Evolutionary conservation across 2,797 vertebrate species (phyloP), one percentile per base, ranked within the genome.

Genomic region (Melanotaenia pygmaea): DNA sequence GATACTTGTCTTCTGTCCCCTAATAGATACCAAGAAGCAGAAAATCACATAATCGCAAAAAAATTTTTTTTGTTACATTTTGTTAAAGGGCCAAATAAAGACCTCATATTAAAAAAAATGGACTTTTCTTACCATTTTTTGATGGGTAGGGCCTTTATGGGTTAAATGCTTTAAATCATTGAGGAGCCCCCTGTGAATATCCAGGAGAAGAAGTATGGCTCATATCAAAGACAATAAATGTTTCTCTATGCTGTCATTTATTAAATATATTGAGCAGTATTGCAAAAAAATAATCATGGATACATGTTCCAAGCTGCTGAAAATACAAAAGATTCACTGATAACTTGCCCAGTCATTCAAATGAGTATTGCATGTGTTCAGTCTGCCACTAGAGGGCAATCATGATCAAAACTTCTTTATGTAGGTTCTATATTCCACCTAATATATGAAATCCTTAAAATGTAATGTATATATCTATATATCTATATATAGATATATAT

Each of bases 371-470:
- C 80, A 74, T 77, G 47, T 35, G 1, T 60, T 76, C 38, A 45
- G 67, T 85, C 3, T 0, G 38, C 56, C 85, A 86, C 74, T 64
- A 84, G 85, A 87, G 77, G 86, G 84, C 32, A 83, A 74, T 77
- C 74, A 69, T 64, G 60, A 74, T 56, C 6, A 56, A 54, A 45
- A 61, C 30, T 65, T 69, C 13, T 40, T 8, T 34, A 72, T 45
- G 69, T 61, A 30, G 22, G 76, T 12, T 47, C 60, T 50, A 7
- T 50, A 7, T 76, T 78, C 28, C 61, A 72, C 72, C 67, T 60
- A 70, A 50, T 45, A 61, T 57, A 62, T 50, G 7, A 77, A 78
- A 70, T 67, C 14, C n/a, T n/a, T 3, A 28, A 34, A 28, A 28
- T 28, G 28, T 28, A 28, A 28, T 28, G 4, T 28, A 28, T 28